A percentile compares a stretch with the other conserved stretches of the same genome.
Evolutionary conservation across 2,113 vertebrate species (phyloP).

Genomic region (Corythornis cristatus): DNA sequence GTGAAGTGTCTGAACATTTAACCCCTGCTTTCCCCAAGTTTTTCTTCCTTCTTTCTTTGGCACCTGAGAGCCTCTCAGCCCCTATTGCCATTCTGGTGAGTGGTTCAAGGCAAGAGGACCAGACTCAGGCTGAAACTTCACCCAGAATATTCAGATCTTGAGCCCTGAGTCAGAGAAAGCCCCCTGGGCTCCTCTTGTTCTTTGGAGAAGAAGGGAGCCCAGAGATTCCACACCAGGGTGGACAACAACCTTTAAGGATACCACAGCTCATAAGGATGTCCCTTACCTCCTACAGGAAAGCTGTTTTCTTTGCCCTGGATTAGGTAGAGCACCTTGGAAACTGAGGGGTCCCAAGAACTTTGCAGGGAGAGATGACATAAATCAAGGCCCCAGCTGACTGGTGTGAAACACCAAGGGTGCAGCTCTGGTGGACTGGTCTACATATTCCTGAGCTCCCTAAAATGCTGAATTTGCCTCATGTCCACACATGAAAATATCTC

Average conservation of each 20-base stretch:
- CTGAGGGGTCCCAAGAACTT: neutral
- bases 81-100: neutral
- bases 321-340: neutral
- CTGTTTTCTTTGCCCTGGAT: neutral
- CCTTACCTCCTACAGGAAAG: neutral
- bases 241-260: neutral
- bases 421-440: neutral
- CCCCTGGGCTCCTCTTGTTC: accelerated
- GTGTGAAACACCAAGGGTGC: neutral
- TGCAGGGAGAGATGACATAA: neutral
- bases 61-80: neutral
- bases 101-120: neutral
- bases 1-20: conserved; percentile 10
- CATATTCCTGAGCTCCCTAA: neutral
- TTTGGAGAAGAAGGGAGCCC: neutral
- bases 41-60: neutral
- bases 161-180: neutral
- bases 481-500: neutral
- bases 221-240: neutral
- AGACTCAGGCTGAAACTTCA: neutral
- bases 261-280: neutral
- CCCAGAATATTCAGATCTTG: neutral
- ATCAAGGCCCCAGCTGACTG: neutral
- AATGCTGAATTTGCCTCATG: neutral
- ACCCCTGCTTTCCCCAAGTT: neutral